These are phyloP conservation scores for Platycheirus rosarum DNA, from an alignment of 2,888 invertebrate genomes.

Conservation along the genomic window DNA sequence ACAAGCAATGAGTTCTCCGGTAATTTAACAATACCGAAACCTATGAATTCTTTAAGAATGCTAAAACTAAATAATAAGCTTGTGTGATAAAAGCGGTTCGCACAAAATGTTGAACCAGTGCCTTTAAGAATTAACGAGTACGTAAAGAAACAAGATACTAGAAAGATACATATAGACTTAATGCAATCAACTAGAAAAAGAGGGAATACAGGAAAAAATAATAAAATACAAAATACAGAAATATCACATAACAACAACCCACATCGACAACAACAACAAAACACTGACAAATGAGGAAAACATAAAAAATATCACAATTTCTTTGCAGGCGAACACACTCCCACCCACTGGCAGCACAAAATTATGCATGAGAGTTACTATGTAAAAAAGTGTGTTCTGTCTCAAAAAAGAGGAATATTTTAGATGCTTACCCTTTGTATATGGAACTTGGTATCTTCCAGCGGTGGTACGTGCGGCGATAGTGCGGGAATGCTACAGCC, in stretches of 20 bases:
- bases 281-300: constrained; percentile 55
- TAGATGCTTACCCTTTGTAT: constrained; percentile 92
- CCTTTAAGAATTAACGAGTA: no score
- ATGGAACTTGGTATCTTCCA: constrained; percentile 85
- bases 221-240: no score
- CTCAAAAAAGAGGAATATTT: constrained; percentile 80
- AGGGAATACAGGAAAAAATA: no score
- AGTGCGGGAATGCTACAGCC: constrained; percentile 76
- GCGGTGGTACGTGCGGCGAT: constrained; percentile 78
- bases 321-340: constrained; percentile 59
- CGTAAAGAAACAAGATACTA: no score
- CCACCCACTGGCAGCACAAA: constrained; percentile 75
- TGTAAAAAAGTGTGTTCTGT: constrained; percentile 33
- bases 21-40: no score
- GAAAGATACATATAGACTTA: no score
- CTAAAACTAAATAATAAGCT: no score
- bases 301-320: constrained; percentile 74
- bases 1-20: no score
- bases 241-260: constrained; percentile 18
- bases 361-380: background rate
- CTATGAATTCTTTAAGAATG: no score
- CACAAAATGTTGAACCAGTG: no score
- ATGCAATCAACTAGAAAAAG: no score
- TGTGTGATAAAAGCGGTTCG: no score
- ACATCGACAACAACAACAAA: constrained; percentile 32